Evolutionary conservation across 2,797 vertebrate genomes (phyloP).

Genomic region (Gymnothorax javanicus): DNA sequence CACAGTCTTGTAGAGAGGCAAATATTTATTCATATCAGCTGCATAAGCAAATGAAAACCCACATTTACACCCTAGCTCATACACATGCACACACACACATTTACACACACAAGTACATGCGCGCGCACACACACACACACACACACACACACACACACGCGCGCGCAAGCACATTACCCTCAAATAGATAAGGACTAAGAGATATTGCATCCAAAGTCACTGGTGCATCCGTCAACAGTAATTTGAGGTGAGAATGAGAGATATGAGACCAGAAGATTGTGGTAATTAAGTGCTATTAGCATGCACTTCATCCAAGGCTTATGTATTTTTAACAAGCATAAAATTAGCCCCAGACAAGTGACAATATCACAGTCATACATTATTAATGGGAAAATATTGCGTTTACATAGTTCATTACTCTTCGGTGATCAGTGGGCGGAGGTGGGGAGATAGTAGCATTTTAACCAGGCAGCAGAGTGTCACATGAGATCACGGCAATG

Average conservation of each 20-base stretch:
- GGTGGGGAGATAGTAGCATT: conserved; percentile 22
- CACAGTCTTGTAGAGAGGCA: not conserved
- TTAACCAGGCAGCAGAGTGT: not conserved
- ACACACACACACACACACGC: not conserved
- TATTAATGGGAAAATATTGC: conserved; percentile 52
- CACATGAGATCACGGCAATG: not conserved
- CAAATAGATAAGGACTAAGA: conserved; percentile 4
- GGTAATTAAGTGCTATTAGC: conserved; percentile 48
- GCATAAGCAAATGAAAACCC: not conserved
- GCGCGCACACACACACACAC: not conserved
- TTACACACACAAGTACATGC: not conserved
- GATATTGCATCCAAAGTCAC: conserved; percentile 13
- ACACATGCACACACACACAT: not conserved
- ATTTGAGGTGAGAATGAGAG: conserved; percentile 37
- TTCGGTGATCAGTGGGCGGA: conserved; percentile 23
- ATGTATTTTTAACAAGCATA: conserved; percentile 59
- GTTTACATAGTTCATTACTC: conserved; percentile 47
- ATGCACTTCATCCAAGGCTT: conserved; percentile 46
- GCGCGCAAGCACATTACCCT: not conserved
- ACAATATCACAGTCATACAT: conserved; percentile 48
- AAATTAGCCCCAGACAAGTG: conserved; percentile 51
- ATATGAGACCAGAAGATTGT: conserved; percentile 40
- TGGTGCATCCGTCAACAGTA: conserved; percentile 32
- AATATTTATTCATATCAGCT: conserved; percentile 1
- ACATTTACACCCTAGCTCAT: not conserved